Evolutionary conservation across 2,113 vertebrate species (phyloP).

Genomic region (Chiloscyllium plagiosum): DNA sequence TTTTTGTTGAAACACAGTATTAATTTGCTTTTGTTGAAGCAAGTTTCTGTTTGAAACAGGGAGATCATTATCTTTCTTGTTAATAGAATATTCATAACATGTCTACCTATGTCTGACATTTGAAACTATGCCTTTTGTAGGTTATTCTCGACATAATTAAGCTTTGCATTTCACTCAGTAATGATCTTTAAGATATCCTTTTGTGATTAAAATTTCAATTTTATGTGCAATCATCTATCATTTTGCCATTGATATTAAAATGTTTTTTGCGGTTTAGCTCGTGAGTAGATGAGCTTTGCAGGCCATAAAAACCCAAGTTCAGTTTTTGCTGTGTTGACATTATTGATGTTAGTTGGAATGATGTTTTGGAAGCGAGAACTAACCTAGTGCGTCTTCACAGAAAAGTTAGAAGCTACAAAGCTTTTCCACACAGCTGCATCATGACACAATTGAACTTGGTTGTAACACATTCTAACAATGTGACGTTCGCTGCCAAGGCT

Average conservation of each 20-base stretch:
- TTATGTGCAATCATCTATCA: neutral
- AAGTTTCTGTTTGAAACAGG: neutral
- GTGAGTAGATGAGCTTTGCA: neutral
- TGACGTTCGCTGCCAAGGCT: neutral
- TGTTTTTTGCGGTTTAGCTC: neutral
- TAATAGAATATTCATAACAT: too few species aligned
- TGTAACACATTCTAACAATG: neutral
- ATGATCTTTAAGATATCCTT: neutral
- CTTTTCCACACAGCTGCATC: neutral
- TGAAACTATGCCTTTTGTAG: neutral
- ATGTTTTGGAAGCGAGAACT: neutral
- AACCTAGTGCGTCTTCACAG: neutral
- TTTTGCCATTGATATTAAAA: neutral
- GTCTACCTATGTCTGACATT: neutral
- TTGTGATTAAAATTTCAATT: neutral
- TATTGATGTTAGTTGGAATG: neutral
- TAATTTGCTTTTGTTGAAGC: neutral
- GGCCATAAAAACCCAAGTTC: neutral
- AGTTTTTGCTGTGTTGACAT: neutral
- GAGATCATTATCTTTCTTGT: neutral
- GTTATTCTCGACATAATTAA: neutral
- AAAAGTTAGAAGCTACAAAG: neutral
- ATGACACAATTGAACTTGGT: neutral
- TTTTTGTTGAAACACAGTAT: neutral
- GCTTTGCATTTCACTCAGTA: neutral